phyloP scores from a whole-genome alignment of 2,797 vertebrate species.

The Chromobotia macracanthus region DNA sequence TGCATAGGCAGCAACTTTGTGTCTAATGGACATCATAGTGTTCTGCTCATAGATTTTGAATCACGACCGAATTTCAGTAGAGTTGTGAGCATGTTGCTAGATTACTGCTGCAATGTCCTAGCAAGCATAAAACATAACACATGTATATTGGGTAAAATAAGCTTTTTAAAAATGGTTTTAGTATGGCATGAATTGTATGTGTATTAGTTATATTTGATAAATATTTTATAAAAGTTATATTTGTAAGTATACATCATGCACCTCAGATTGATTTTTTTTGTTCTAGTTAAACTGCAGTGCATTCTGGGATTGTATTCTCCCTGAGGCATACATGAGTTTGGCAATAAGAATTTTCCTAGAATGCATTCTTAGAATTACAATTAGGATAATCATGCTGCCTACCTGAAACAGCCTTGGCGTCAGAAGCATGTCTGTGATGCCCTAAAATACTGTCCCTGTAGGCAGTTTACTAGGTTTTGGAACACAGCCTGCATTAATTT shows the following conservation, averaged over 20 bases:
- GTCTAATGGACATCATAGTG: no score
- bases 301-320: not conserved
- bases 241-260: not conserved
- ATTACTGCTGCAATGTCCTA: no score
- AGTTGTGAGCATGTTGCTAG: not conserved
- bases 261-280: not conserved
- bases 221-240: no score
- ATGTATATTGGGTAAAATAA: no score
- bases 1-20: not conserved
- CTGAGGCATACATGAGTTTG: not conserved
- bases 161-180: no score
- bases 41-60: no score
- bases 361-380: not conserved
- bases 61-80: no score
- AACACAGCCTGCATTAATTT: not conserved
- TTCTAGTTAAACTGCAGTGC: not conserved
- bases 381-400: not conserved
- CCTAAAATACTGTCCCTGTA: not conserved
- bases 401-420: not conserved
- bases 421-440: not conserved
- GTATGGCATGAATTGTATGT: no score
- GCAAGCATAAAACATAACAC: no score
- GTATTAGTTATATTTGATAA: no score
- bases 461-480: conserved; percentile 1
- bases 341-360: not conserved